phyloP scores from a whole-genome alignment of 2,797 vertebrate species.

The Gadopsis bispinosus region DNA sequence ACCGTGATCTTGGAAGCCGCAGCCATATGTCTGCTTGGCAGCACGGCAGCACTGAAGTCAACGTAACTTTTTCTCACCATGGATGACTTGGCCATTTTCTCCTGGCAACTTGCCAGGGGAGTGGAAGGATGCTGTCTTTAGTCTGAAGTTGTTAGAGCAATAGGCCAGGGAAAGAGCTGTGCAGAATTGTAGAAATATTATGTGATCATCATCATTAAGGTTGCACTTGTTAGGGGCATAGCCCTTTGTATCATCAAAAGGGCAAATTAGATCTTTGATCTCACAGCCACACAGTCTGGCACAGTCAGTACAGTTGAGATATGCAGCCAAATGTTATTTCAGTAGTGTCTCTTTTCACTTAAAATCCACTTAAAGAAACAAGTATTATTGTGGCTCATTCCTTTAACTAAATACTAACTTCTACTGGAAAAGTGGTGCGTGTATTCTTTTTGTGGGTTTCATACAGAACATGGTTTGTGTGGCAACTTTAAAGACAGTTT shows the following conservation, averaged over 20 bases:
- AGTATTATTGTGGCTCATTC: background rate
- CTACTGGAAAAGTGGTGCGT: background rate
- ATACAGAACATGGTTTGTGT: background rate
- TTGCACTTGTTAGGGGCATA: background rate
- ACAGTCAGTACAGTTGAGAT: background rate
- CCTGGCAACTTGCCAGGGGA: constrained; percentile 41
- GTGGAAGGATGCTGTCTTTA: constrained; percentile 19
- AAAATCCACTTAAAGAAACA: background rate
- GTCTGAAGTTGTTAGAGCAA: constrained; percentile 7
- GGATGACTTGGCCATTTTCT: constrained; percentile 41
- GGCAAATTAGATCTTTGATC: constrained; percentile 5
- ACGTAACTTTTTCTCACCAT: constrained; percentile 51
- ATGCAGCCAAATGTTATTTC: background rate
- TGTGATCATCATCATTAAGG: constrained; percentile 5
- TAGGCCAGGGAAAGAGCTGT: background rate
- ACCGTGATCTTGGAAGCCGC: constrained; percentile 51
- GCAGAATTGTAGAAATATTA: constrained; percentile 7
- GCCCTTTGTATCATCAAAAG: constrained; percentile 19
- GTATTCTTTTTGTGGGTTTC: background rate
- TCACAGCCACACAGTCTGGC: background rate
- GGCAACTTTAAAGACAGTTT: too few relatives aligned
- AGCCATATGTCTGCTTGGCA: constrained; percentile 63
- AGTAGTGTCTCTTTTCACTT: background rate
- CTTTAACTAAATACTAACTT: background rate
- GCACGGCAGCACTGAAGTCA: constrained; percentile 57